These are phyloP conservation scores for Pheosia gnoma DNA, from an alignment of 2,888 invertebrate species.

Conservation along the genomic window DNA sequence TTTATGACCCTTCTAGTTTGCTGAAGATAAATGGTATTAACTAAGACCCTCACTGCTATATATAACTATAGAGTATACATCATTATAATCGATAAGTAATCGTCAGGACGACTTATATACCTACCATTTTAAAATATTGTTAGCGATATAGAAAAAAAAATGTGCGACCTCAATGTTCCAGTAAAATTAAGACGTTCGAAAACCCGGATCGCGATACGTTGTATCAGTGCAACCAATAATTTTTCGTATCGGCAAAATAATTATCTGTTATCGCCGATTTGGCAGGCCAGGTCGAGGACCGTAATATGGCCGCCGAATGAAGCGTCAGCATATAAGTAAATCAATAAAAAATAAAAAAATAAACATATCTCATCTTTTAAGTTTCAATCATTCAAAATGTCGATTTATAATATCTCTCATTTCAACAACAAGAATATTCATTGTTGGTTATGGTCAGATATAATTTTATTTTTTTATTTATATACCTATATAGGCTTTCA, in stretches of 20 bases:
- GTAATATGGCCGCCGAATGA: constrained; percentile 62
- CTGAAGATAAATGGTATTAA: not conserved
- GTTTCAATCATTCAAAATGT: constrained; percentile 8
- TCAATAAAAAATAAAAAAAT: constrained; percentile 2
- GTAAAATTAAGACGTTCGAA: constrained; percentile 73
- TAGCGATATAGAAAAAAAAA: constrained; percentile 21
- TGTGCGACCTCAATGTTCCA: constrained; percentile 32
- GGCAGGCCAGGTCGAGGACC: constrained; percentile 66
- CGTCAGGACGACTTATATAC: too few species aligned
- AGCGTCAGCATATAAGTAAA: constrained; percentile 54
- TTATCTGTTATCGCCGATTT: constrained; percentile 76
- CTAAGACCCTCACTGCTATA: too few species aligned
- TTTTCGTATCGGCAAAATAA: constrained; percentile 77
- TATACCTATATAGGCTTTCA: constrained; percentile 37
- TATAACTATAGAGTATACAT: too few species aligned
- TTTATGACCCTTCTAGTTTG: constrained; percentile 1
- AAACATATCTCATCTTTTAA: constrained; percentile 1
- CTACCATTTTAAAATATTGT: too few species aligned
- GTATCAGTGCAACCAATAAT: constrained; percentile 66
- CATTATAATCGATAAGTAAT: too few species aligned
- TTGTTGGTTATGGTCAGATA: too few species aligned
- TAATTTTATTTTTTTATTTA: too few species aligned
- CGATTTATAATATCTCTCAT: too few species aligned
- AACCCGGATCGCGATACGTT: constrained; percentile 63
- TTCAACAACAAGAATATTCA: too few species aligned